phyloP scores from a whole-genome alignment of 2,888 invertebrate species.

The Lycia hirtaria region DNA sequence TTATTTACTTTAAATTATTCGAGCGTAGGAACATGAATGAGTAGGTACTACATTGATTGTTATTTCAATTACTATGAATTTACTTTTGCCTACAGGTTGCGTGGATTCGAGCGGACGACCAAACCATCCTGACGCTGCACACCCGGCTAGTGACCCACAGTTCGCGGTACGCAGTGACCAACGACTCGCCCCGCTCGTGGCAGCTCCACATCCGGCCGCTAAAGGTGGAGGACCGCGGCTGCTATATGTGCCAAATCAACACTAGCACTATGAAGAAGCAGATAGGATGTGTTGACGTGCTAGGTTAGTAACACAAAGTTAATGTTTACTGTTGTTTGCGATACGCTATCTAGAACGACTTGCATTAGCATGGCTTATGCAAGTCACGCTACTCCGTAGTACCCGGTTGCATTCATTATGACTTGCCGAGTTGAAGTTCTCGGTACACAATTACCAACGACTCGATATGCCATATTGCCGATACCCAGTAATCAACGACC shows the following conservation, averaged over 20 bases:
- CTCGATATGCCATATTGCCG: too few species aligned
- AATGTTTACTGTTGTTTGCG: background rate
- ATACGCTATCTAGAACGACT: too few species aligned
- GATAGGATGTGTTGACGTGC: conserved; percentile 91
- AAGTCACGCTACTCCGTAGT: too few species aligned
- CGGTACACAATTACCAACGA: too few species aligned
- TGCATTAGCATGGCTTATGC: too few species aligned
- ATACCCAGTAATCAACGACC: too few species aligned
- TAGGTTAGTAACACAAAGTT: conserved; percentile 81
- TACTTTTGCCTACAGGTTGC: conserved; percentile 85
- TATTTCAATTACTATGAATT: too few species aligned
- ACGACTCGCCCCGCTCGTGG: conserved; percentile 90
- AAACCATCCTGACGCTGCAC: conserved; percentile 90
- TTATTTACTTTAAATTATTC: too few species aligned
- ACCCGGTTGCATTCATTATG: too few species aligned
- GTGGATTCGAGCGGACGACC: conserved; percentile 91
- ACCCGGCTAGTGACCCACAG: conserved; percentile 91
- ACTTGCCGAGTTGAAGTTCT: too few species aligned
- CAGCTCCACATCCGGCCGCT: conserved; percentile 90
- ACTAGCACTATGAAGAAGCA: conserved; percentile 91
- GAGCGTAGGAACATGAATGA: too few species aligned
- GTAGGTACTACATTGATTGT: too few species aligned
- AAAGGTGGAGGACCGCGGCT: conserved; percentile 90
- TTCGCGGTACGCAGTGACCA: conserved; percentile 88
- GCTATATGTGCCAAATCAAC: conserved; percentile 93